phyloP scores from a whole-genome alignment of 2,113 vertebrate genomes.

The Anarhynchus alexandrinus region DNA sequence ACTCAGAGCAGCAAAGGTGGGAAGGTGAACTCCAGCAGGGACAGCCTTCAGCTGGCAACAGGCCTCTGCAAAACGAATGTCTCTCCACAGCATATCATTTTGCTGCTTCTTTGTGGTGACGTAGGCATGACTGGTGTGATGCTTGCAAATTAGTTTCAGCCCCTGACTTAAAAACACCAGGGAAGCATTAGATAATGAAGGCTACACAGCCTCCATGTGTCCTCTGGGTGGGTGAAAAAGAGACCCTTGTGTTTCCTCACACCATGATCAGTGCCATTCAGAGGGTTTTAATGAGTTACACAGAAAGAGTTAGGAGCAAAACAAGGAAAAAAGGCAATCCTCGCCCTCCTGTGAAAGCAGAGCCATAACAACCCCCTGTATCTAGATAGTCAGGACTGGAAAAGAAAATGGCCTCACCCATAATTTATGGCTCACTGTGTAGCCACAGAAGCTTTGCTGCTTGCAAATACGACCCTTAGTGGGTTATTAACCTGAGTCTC shows the following conservation, averaged over 20 bases:
- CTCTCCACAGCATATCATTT: neutral
- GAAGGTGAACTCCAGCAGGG: neutral
- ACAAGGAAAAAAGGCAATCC: neutral
- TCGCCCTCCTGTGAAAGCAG: neutral
- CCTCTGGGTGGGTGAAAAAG: neutral
- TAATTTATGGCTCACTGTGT: conserved; percentile 26
- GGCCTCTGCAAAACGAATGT: neutral
- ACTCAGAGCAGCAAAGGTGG: neutral
- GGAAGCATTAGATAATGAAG: neutral
- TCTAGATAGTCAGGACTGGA: neutral
- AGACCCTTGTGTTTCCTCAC: neutral
- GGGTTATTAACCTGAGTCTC: conserved; percentile 57
- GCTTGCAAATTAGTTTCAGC: neutral
- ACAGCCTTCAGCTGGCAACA: neutral
- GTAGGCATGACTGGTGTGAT: neutral
- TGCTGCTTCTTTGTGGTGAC: neutral
- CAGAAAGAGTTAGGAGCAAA: neutral
- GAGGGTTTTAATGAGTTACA: neutral
- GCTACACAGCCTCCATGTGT: neutral
- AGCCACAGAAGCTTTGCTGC: neutral
- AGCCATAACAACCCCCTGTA: neutral
- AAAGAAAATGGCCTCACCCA: conserved; percentile 15
- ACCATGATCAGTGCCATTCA: neutral
- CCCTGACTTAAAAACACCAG: neutral
- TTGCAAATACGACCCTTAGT: conserved; percentile 43